These are phyloP conservation scores for Phaonia tiefii DNA, from an alignment of 2,888 invertebrate species.

Conservation along the genomic window DNA sequence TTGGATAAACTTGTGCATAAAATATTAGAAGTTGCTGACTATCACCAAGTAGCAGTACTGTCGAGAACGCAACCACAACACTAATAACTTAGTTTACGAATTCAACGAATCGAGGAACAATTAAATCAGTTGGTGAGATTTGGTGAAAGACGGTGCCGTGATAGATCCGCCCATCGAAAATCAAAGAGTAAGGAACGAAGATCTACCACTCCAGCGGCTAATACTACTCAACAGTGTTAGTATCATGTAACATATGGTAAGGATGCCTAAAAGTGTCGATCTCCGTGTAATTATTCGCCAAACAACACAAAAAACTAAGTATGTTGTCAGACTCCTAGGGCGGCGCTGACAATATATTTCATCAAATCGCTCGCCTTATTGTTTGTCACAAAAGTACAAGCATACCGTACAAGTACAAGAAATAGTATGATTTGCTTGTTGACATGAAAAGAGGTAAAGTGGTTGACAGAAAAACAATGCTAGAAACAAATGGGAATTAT, in stretches of 20 bases:
- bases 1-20: no score
- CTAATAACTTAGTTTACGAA: conserved; percentile 40
- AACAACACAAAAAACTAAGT: conserved; percentile 59
- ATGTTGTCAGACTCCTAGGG: conserved; percentile 4
- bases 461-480: neutral
- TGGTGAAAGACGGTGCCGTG: conserved; percentile 31
- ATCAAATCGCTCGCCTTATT: conserved; percentile 48
- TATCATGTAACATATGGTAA: conserved; percentile 18
- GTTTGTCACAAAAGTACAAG: conserved; percentile 53
- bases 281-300: no score
- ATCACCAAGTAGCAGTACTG: conserved; percentile 25
- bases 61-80: neutral
- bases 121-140: no score
- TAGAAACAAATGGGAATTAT: neutral
- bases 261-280: conserved; percentile 10
- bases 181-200: neutral
- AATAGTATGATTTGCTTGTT: no score
- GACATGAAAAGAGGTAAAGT: no score
- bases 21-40: conserved; percentile 49
- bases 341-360: conserved; percentile 12
- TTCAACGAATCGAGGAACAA: no score
- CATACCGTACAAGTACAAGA: conserved; percentile 30
- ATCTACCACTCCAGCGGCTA: no score
- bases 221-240: no score
- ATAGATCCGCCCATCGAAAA: conserved; percentile 29